Evolutionary conservation across 2,113 vertebrate species (phyloP), one percentile per base, ranked within the genome.

Genomic region (Leptocoma aspasia): DNA sequence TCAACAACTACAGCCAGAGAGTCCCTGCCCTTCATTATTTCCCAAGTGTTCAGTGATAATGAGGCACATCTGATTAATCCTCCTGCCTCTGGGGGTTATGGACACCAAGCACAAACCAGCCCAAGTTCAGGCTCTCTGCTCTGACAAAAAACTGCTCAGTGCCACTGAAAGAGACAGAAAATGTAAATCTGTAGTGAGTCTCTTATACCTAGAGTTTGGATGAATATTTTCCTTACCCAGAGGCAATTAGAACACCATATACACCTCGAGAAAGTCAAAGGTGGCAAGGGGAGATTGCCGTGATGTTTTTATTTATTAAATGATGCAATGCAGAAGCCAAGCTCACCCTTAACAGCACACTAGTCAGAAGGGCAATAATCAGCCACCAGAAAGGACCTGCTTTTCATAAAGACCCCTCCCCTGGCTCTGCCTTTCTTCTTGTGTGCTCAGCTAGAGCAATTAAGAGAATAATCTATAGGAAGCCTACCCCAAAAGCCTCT

Each of bases 381-480:
- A 65, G 73, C 86, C 26, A 44, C 72, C 66, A 86, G 78, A 92
- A 96, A 95, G 92, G 89, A 80, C 71, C 39, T 65, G 54, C 22
- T 94, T 96, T 96, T 83, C 96, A 97, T 66, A 86, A 79, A 96
- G 69, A 78, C n/a, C 69, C 83, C 85, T 96, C 82, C 96, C 45
- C 60, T 75, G 61, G 94, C 92, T 95, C 81, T 96, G 94, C 81
- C 92, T 98, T 95, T 97, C 92, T 97, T 97, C 92, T 92, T 87
- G 73, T 92, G 88, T 90, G 95, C 94, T 97, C 97, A 97, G 95
- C 90, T 97, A 92, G 64, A 96, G 91, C 95, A 97, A 97, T 98
- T 97, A 98, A 90, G 93, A 87, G 61, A 82, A 95, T 95, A 95
- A 87, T 95, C 95, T 83, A 80, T 90, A 94, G 91, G 95, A 96